Conservation (phyloP, 1,140 invertebrate genomes). For the Lanistes nyassanus region DNA sequence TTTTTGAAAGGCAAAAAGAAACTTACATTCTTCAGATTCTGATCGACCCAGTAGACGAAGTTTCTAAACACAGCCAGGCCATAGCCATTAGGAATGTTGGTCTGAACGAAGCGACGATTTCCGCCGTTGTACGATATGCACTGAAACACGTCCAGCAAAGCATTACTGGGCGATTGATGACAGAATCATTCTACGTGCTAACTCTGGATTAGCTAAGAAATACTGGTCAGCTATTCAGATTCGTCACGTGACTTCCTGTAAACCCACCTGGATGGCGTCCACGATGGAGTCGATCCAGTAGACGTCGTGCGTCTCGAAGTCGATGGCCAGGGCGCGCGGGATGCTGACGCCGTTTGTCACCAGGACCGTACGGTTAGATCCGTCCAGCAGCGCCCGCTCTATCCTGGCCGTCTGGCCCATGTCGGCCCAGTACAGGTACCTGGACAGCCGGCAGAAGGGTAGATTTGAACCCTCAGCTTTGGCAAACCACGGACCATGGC, state of each 20-base stretch:
- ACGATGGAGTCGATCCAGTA: slow-evolving; percentile 97
- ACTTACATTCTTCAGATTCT: slow-evolving; percentile 76
- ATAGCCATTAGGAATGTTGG: slow-evolving; percentile 94
- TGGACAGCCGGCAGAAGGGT: slow-evolving; percentile 37
- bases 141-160: slow-evolving; percentile 50
- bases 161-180: no score
- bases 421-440: slow-evolving; percentile 95
- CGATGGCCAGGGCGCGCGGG: slow-evolving; percentile 92
- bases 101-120: slow-evolving; percentile 77
- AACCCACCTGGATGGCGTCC: slow-evolving; percentile 85
- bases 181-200: no score
- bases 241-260: no score
- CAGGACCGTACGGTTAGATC: slow-evolving; percentile 85
- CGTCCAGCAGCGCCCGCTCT: slow-evolving; percentile 89
- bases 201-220: no score
- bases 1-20: no score
- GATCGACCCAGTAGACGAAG: slow-evolving; percentile 95
- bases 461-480: neutral
- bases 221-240: no score
- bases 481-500: no score
- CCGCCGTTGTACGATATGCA: slow-evolving; percentile 68
- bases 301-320: slow-evolving; percentile 92
- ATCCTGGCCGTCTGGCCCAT: slow-evolving; percentile 97
- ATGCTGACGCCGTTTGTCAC: slow-evolving; percentile 90
- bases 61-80: slow-evolving; percentile 84